phyloP scores from a whole-genome alignment of 35 echinoderm and acorn worm species.

The Ophiothrix spiculata region DNA sequence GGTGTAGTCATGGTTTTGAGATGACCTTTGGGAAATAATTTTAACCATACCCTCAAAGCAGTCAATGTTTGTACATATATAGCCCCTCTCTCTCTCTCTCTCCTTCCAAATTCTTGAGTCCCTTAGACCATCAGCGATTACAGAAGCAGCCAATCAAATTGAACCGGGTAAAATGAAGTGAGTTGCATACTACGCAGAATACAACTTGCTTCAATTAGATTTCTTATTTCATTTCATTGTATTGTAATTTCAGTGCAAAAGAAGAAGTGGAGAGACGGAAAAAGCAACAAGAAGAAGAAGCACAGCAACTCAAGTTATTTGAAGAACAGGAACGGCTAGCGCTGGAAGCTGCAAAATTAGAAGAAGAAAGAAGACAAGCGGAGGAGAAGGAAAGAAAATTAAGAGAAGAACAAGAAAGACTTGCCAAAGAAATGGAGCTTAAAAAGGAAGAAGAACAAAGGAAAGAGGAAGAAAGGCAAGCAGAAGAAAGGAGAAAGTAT shows the following conservation, averaged over 20 bases:
- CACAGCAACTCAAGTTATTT: neutral
- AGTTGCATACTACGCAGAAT: no score
- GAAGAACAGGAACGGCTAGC: neutral
- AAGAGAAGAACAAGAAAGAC: conserved; percentile 21
- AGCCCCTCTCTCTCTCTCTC: no score
- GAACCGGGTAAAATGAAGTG: no score
- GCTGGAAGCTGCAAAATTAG: neutral
- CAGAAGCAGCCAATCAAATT: no score
- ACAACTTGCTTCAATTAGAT: no score
- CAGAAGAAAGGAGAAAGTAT: neutral
- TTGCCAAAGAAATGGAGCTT: conserved; percentile 28
- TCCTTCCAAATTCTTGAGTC: no score
- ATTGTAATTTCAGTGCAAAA: neutral
- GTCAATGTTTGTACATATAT: no score
- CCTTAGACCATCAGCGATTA: no score
- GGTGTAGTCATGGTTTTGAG: no score
- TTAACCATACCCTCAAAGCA: no score
- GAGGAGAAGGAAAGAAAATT: conserved; percentile 37
- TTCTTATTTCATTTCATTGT: neutral
- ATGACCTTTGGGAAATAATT: no score
- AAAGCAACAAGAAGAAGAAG: conserved; percentile 2
- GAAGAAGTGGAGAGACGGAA: conserved; percentile 14
- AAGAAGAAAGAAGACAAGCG: conserved; percentile 41
- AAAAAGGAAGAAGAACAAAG: conserved; percentile 22
- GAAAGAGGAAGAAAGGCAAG: conserved; percentile 41